A percentile compares a stretch with the other conserved stretches of the same genome.
Evolutionary conservation across 2,113 vertebrate species (phyloP).

Genomic region (Lanius ludovicianus): DNA sequence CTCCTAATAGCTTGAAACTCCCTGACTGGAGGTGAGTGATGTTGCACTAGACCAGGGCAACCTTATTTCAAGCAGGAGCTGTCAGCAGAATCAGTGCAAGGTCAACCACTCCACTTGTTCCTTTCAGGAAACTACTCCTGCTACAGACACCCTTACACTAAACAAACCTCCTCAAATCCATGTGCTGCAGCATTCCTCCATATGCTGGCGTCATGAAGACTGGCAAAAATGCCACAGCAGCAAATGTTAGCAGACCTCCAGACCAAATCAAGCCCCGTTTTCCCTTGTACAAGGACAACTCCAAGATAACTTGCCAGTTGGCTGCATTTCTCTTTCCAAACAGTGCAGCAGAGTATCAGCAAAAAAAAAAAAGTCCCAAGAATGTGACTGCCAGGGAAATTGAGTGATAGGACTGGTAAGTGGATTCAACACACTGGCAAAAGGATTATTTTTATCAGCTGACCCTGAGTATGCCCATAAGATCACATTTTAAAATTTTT

Average conservation of each 20-base stretch:
- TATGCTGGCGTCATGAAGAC: not conserved
- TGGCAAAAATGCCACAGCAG: constrained; percentile 56
- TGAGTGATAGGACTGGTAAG: not conserved
- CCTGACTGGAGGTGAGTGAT: constrained; percentile 4
- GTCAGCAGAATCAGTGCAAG: constrained; percentile 34
- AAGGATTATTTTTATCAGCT: not conserved
- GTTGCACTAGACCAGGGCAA: not conserved
- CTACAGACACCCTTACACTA: constrained; percentile 18
- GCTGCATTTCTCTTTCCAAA: constrained; percentile 10
- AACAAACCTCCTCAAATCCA: constrained; percentile 2
- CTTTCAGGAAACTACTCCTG: constrained; percentile 52
- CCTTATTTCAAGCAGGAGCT: constrained; percentile 35
- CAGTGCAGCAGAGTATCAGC: not conserved
- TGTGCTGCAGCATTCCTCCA: not conserved
- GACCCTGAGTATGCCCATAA: not conserved
- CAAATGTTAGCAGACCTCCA: constrained; percentile 30
- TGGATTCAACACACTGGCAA: not conserved
- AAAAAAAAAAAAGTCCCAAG: not conserved
- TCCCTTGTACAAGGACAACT: constrained; percentile 37
- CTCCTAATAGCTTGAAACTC: not conserved
- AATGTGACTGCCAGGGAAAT: not conserved
- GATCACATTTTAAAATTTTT: not conserved
- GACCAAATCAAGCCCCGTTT: constrained; percentile 40
- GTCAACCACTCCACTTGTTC: constrained; percentile 6
- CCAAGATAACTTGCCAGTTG: constrained; percentile 29